phyloP scores from a whole-genome alignment of 2,113 vertebrate genomes.

The Ictidomys tridecemlineatus region DNA sequence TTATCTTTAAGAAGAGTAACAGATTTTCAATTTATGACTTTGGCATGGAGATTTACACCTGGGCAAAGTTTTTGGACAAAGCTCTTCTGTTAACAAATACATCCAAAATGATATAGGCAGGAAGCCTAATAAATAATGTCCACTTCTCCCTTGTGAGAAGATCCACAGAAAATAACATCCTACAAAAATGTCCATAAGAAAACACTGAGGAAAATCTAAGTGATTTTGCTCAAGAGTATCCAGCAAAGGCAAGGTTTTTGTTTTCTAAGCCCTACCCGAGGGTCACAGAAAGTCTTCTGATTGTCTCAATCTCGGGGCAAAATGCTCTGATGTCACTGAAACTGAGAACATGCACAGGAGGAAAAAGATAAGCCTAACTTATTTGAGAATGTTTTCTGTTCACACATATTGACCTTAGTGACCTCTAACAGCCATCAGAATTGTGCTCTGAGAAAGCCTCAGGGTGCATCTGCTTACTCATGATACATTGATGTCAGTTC shows the following conservation, averaged over 20 bases:
- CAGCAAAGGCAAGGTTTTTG: neutral
- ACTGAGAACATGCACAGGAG: neutral
- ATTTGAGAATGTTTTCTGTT: slow-evolving; percentile 35
- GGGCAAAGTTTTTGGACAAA: neutral
- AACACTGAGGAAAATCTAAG: neutral
- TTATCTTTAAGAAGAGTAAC: neutral
- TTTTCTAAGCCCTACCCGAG: neutral
- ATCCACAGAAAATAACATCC: neutral
- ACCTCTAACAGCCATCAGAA: neutral
- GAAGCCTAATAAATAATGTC: neutral
- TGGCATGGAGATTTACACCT: neutral
- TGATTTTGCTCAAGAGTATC: neutral
- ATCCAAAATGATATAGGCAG: neutral
- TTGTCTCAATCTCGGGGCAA: neutral
- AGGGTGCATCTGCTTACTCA: neutral
- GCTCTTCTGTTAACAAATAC: neutral
- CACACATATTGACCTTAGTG: slow-evolving; percentile 41
- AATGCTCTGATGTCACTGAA: neutral
- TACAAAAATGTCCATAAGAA: neutral
- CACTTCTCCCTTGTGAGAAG: neutral
- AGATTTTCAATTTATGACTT: neutral
- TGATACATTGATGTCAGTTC: neutral
- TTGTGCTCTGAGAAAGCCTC: neutral
- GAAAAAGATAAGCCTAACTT: neutral
- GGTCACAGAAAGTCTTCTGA: neutral